Conservation (phyloP, 2,888 invertebrate species). For the Rhingia rostrata region DNA sequence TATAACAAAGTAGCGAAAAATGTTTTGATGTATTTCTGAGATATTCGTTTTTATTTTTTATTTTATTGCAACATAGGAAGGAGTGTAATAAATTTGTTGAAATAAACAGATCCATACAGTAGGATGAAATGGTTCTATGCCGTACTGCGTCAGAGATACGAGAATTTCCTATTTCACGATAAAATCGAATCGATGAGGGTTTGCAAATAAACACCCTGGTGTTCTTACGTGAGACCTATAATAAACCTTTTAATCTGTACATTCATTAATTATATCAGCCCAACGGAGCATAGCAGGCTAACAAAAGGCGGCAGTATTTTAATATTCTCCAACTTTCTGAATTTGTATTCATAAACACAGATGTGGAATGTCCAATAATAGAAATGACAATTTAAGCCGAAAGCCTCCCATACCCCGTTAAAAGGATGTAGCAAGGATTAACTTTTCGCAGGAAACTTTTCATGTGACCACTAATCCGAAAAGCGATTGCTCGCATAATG, state of each 20-base stretch:
- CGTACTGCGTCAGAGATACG: not conserved
- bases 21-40: constrained; percentile 18
- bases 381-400: not conserved
- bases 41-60: constrained; percentile 1
- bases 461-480: constrained; percentile 18
- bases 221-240: constrained; percentile 32
- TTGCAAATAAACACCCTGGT: not conserved
- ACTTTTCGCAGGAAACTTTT: constrained; percentile 7
- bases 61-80: constrained; percentile 8
- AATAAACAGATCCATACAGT: not conserved
- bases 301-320: not conserved
- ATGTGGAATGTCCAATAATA: not conserved
- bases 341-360: not conserved
- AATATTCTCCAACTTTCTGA: not conserved
- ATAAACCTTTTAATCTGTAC: constrained; percentile 38
- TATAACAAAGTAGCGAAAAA: constrained; percentile 12
- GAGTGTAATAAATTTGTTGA: constrained; percentile 9
- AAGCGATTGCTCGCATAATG: constrained; percentile 32
- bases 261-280: constrained; percentile 26
- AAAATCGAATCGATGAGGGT: not conserved
- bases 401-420: not conserved
- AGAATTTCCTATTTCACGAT: not conserved
- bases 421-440: constrained; percentile 16
- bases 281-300: not conserved
- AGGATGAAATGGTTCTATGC: constrained; percentile 11